Evolutionary conservation across 1,140 invertebrate genomes (phyloP), one percentile per base, ranked within the genome.

Genomic region (Eciton burchellii): DNA sequence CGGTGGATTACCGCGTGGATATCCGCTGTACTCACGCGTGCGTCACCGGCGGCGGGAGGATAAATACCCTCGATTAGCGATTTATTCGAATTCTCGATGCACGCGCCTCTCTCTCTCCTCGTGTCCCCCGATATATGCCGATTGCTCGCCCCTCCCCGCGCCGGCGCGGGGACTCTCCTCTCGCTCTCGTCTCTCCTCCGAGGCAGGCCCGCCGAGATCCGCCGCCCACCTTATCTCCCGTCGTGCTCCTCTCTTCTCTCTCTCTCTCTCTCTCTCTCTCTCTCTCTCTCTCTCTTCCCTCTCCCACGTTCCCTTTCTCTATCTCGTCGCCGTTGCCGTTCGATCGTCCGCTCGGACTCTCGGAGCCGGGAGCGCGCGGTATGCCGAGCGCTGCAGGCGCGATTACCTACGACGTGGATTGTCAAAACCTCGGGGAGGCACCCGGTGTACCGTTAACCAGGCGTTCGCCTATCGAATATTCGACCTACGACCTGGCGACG

Each of bases 11-110:
- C 81, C 81, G 79, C 88, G n/a, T n/a, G n/a, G n/a, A 88, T 88
- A 83, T 72, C 77, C 79, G 85, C n/a, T n/a, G 84, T 87, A 86
- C 87, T 87, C 85, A n/a, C 49, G 6, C 19, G 85, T 81, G 86
- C 85, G 84, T 86, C 79, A 71, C 45, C 85, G 86, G 83, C 82
- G 35, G 89, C 87, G 90, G 90, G 89, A 90, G 89, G 89, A 92
- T 92, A 92, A 93, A 93, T 90, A 91, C 85, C 87, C 86, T 86
- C 89, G 90, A 92, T 92, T 91, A 90, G 88, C 90, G 89, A 92
- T 93, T 93, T 93, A 92, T 92, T 92, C 89, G 89, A 93, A 93
- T 93, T 91, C 89, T 89, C 89, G 88, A 86, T 90, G 82, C 83
- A 79, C 84, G 84, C 74, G 14, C 21, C 24, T 14, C 84, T 84